phyloP scores from a whole-genome alignment of 2,113 vertebrate genomes.

The Thalassoma bifasciatum region DNA sequence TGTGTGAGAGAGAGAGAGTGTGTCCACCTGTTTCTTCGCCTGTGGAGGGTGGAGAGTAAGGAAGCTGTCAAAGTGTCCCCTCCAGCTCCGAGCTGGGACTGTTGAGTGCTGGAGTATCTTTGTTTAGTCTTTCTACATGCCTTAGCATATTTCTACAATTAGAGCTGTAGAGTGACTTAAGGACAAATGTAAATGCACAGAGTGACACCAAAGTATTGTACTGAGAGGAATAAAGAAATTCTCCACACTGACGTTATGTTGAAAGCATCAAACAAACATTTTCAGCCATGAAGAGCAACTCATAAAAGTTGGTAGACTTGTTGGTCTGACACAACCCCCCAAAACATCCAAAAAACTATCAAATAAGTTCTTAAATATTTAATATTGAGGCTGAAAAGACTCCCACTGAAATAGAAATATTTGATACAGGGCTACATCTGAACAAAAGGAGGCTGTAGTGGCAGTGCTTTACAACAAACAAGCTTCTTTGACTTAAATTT shows the following conservation, averaged over 20 bases:
- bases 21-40: constrained; percentile 51
- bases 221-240: background rate
- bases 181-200: background rate
- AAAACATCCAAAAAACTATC: no score
- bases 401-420: no score
- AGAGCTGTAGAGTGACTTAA: constrained; percentile 14
- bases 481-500: no score
- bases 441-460: no score
- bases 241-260: background rate
- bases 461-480: no score
- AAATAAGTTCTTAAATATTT: no score
- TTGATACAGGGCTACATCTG: no score
- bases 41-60: constrained; percentile 51
- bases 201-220: background rate
- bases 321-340: no score
- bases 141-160: constrained; percentile 40
- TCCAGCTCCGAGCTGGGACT: constrained; percentile 50
- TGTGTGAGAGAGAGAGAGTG: constrained; percentile 29
- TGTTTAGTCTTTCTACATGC: constrained; percentile 52
- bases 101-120: constrained; percentile 44
- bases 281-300: no score
- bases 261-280: no score
- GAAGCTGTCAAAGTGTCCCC: constrained; percentile 69
- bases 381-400: no score
- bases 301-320: no score